Evolutionary conservation across 2,113 vertebrate species (phyloP).

Genomic region (Penelope pileata): DNA sequence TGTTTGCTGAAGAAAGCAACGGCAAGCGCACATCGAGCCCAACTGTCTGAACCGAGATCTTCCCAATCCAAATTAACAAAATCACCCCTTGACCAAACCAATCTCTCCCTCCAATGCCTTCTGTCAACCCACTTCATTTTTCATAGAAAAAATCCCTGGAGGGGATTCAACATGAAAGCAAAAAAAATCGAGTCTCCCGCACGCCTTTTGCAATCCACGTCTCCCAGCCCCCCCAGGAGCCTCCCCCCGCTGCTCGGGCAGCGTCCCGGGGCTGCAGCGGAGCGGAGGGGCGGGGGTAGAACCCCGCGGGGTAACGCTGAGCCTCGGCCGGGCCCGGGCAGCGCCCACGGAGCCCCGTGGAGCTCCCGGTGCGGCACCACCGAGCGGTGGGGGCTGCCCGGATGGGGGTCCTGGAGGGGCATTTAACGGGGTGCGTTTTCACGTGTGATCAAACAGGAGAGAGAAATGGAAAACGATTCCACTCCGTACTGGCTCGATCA

Average conservation of each 20-base stretch:
- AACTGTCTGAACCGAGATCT: neutral
- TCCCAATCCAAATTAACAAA: neutral
- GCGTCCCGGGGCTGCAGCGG: accelerated
- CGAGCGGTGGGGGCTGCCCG: neutral
- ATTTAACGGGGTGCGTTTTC: accelerated
- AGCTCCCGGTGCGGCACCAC: neutral
- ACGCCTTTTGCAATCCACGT: neutral
- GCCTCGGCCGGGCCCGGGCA: neutral
- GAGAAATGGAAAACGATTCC: accelerated
- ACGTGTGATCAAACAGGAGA: neutral
- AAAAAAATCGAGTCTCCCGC: accelerated
- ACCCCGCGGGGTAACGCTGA: no score
- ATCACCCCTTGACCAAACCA: neutral
- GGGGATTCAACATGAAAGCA: neutral
- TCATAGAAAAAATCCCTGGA: accelerated
- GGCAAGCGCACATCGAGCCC: accelerated
- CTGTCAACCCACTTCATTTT: neutral
- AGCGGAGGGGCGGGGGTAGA: accelerated
- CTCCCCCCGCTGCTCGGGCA: no score
- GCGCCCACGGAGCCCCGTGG: accelerated
- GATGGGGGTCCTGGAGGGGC: neutral
- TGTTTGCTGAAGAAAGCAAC: neutral
- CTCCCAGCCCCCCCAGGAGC: accelerated
- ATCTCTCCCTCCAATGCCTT: neutral
- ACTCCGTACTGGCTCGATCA: accelerated